phyloP scores from a whole-genome alignment of 2,797 vertebrate genomes.

The Cercopithecus diana region DNA sequence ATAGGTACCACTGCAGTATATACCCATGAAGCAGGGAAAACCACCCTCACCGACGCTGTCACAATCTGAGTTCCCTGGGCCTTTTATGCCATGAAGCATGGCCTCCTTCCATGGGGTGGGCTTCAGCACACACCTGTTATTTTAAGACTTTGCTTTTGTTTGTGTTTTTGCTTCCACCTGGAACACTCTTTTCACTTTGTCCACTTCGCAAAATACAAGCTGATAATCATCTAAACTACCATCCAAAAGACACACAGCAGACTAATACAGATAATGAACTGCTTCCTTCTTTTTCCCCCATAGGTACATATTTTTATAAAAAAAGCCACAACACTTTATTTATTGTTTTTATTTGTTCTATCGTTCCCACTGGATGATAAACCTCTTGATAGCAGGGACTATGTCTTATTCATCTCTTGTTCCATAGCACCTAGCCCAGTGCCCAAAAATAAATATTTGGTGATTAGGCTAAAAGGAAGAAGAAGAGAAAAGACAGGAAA shows the following conservation, averaged over 20 bases:
- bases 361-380: neutral
- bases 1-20: no score
- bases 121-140: neutral
- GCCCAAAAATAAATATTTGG: slow-evolving; percentile 46
- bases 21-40: no score
- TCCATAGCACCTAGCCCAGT: neutral
- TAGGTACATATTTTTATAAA: neutral
- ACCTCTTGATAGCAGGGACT: neutral
- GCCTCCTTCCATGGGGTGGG: no score
- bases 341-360: neutral
- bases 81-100: no score
- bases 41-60: no score
- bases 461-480: neutral
- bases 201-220: neutral
- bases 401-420: neutral
- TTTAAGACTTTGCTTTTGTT: neutral
- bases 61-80: no score
- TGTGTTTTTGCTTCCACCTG: neutral
- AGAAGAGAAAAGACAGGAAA: neutral
- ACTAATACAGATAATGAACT: neutral
- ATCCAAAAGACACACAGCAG: neutral
- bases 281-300: neutral
- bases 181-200: neutral
- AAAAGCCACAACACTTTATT: neutral
- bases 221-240: neutral